A percentile compares a stretch with the other conserved stretches of the same genome.
These are phyloP conservation scores for Leucophora obtusa DNA, from an alignment of 2,888 invertebrate genomes.

Conservation along the genomic window DNA sequence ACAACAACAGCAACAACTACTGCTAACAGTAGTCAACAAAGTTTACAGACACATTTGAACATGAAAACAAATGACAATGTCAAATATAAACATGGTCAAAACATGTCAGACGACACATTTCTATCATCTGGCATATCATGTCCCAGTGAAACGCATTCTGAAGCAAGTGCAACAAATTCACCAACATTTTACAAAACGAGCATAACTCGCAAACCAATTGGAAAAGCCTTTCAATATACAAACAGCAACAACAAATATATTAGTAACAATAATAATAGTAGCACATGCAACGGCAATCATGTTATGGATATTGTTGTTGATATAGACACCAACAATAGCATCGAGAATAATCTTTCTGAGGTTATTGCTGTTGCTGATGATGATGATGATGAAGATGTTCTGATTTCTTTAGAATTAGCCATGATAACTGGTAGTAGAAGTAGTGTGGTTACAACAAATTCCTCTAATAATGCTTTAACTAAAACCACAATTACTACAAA, in stretches of 20 bases:
- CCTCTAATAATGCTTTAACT: background rate
- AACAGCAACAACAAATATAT: constrained; percentile 14
- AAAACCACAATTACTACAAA: background rate
- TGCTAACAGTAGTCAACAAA: constrained; percentile 60
- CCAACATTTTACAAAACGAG: constrained; percentile 59
- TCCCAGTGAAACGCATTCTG: constrained; percentile 74
- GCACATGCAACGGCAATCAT: background rate
- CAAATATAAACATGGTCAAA: constrained; percentile 55
- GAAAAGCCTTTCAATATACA: constrained; percentile 52
- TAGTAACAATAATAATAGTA: background rate
- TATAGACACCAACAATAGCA: constrained; percentile 2
- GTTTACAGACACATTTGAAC: constrained; percentile 57
- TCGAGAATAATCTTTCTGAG: no score
- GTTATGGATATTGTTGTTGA: constrained; percentile 26
- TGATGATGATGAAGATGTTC: constrained; percentile 54
- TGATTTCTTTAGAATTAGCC: constrained; percentile 72
- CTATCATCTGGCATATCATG: constrained; percentile 77
- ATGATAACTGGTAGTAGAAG: constrained; percentile 69
- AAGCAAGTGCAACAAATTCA: constrained; percentile 66
- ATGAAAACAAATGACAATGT: constrained; percentile 51
- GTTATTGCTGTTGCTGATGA: background rate
- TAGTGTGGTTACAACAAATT: constrained; percentile 19
- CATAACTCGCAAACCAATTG: constrained; percentile 45
- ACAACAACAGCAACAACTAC: constrained; percentile 39
- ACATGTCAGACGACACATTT: constrained; percentile 73